Conservation (phyloP, 2,113 vertebrate genomes). For the Dipodomys stephensi region DNA sequence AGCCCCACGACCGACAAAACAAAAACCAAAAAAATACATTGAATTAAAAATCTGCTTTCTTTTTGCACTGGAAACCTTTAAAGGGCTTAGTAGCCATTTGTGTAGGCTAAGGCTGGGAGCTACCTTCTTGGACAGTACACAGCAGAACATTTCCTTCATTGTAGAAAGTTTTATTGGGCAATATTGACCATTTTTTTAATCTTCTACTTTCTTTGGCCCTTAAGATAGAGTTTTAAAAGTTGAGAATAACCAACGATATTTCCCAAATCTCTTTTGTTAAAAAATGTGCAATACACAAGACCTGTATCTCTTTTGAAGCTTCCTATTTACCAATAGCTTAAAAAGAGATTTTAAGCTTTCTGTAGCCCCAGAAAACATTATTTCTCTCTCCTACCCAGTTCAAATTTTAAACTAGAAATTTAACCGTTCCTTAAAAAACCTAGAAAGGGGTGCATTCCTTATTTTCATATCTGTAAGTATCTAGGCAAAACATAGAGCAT, state of each 20-base stretch:
- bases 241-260: constrained; percentile 6
- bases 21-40: too few species aligned
- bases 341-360: neutral
- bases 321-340: neutral
- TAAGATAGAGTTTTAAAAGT: constrained; percentile 5
- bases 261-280: constrained; percentile 17
- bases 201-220: neutral
- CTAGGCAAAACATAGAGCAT: neutral
- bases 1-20: too few species aligned
- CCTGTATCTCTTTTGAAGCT: neutral
- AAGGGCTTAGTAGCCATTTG: neutral
- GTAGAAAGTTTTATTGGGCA: neutral
- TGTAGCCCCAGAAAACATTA: neutral
- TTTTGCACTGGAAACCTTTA: neutral
- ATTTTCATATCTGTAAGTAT: neutral
- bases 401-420: constrained; percentile 7
- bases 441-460: neutral
- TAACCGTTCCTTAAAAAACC: neutral
- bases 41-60: neutral
- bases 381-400: neutral
- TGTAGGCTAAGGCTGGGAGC: neutral
- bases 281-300: neutral
- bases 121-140: neutral
- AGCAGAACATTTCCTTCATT: neutral
- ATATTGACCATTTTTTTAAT: neutral